Conservation (phyloP, 1,140 invertebrate species). For the Philaenus spumarius region DNA sequence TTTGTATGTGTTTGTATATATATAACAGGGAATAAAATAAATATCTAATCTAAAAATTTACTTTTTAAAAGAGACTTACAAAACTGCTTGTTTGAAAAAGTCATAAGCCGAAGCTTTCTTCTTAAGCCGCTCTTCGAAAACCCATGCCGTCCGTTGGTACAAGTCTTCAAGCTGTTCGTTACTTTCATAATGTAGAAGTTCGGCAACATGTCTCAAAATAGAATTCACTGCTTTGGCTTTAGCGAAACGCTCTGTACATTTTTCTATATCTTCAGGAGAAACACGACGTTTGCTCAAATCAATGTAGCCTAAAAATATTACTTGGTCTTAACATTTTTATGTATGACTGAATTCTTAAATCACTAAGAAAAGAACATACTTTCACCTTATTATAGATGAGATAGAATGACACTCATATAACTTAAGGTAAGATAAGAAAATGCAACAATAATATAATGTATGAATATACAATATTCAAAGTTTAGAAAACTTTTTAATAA, state of each 20-base stretch:
- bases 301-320: conserved; percentile 88
- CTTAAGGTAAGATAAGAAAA: no score
- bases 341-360: no score
- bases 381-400: no score
- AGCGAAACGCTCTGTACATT: conserved; percentile 97
- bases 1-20: no score
- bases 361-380: no score
- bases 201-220: conserved; percentile 94
- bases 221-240: conserved; percentile 99
- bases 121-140: conserved; percentile 97
- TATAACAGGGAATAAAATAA: not conserved
- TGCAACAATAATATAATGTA: no score
- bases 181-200: conserved; percentile 83
- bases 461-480: no score
- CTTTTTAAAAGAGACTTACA: conserved; percentile 57
- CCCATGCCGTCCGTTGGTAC: conserved; percentile 97
- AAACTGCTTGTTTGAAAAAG: conserved; percentile 96
- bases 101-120: conserved; percentile 95
- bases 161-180: conserved; percentile 92
- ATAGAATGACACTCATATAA: no score
- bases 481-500: no score
- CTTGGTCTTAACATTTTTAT: no score
- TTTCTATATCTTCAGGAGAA: conserved; percentile 94
- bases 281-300: conserved; percentile 99
- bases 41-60: not conserved